Evolutionary conservation across 2,113 vertebrate genomes (phyloP), one percentile per base, ranked within the genome.

Genomic region (Pelusios castaneus): DNA sequence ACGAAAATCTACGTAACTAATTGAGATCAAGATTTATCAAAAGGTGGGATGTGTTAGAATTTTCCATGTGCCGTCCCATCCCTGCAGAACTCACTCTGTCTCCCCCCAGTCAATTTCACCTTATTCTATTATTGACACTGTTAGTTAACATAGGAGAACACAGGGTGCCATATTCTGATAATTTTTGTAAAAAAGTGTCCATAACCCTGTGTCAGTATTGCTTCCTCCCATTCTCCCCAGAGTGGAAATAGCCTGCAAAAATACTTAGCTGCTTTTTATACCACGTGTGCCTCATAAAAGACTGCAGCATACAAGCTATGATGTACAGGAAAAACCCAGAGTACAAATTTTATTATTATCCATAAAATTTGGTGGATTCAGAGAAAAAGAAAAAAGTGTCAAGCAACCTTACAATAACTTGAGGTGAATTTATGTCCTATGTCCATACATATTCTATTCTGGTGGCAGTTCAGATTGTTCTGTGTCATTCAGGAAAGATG

Each of bases 11-110:
- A 7, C 3, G 6, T 47, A 51, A 63, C 45, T 88, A 27, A 85
- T 34, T 75, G 54, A 92, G 96, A 89, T 94, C 31, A 89, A 60
- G 89, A 86, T 93, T 91, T 82, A 73, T 41, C 24, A 13, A 84
- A 31, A 82, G n/a, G 0, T 16, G 45, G 43, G 82, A 8, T 6
- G 80, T 49, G 24, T 9, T 45, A 43, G 24, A 82, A 4, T 11
- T 84, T 82, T 27, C 45, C 7, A 85, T 90, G 45, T 60, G 16
- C 41, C 1, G 0, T 58, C 60, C 14, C 25, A 88, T 5, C 22
- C 58, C 7, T 21, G 6, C 4, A 76, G 49, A 52, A 5, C 12
- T 75, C 19, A 8, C 5, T 87, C 2, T 0, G 41, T 84, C 3
- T 75, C 31, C 47, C 27, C 51, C 51, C 41, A 22, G 87, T 3